Base-by-base conservation (phyloP, 1,140 invertebrate species). In the Laodelphax striatellus region DNA sequence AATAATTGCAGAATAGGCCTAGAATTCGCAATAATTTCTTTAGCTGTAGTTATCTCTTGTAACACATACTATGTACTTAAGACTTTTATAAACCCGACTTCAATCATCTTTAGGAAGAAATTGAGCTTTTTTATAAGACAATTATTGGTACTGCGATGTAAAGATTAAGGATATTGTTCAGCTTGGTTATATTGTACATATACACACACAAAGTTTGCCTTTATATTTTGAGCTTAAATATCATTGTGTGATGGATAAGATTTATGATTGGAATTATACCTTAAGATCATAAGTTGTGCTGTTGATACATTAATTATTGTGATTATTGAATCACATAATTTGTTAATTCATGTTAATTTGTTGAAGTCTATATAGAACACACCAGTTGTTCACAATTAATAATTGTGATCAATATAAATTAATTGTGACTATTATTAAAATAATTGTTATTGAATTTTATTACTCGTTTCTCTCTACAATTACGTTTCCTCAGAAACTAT, bases 171-270 rank as follows among this genome's bases (percentile, higher is more conserved):
- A 42, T 54, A 22, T n/a, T 41, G 42, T 53, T 41, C 38, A n/a
- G 21, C 42, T 31, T 21, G 22, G 21, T 28, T 38, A 21, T 13
- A 54, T 60, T 50, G 50, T 60, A 54, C 2, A 34, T 60, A 44
- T 53, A 54, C 11, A 38, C 42, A 53, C 52, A 60, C 50, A 60
- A 50, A 28, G 58, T 60, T 60, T 60, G 58, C 58, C 58, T 60
- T 60, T 60, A 60, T 60, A 60, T 60, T 60, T 60, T 60, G 50
- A 52, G 54, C 50, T 52, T 60, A 54, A 53, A 54, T 60, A 58
- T 60, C 53, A 38, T 38, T 38, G 34, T 9, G 34, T 38, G 34
- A 38, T 38, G 1, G 34, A 38, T 38, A 38, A 38, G 3, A 38
- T 38, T 38, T 3, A 38, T 38, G 34, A 38, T 38, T 38, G 34